Evolutionary conservation across 2,113 vertebrate genomes (phyloP).

Genomic region (Anoura caudifer): DNA sequence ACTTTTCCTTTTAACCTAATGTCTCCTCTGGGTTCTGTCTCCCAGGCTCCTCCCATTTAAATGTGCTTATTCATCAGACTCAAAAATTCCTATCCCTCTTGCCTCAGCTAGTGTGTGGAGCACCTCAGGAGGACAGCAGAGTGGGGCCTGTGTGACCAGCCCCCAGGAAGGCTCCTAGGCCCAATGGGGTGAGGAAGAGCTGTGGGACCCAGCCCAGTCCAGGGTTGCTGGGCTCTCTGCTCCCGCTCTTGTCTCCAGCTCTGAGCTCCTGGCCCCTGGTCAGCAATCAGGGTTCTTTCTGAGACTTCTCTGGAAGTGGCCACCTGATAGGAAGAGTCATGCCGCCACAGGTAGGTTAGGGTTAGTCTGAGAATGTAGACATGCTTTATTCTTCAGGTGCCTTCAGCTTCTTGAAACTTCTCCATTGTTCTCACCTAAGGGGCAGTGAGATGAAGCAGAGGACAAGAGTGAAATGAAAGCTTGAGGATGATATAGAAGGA

Average conservation of each 20-base stretch:
- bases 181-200: not conserved
- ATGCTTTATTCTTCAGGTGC: too few species aligned
- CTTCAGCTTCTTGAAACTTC: not conserved
- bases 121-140: not conserved
- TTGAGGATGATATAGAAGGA: not conserved
- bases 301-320: not conserved
- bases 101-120: not conserved
- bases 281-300: not conserved
- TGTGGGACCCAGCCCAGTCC: not conserved
- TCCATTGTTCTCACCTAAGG: not conserved
- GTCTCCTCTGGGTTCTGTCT: not conserved
- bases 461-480: not conserved
- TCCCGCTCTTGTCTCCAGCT: not conserved
- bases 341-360: not conserved
- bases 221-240: not conserved
- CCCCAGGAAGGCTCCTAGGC: not conserved
- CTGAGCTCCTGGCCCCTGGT: not conserved
- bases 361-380: not conserved
- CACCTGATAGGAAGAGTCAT: not conserved
- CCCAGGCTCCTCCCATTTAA: constrained; percentile 5
- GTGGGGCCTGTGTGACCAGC: not conserved
- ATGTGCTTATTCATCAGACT: not conserved
- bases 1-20: not conserved
- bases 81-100: not conserved
- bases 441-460: not conserved